Conservation (phyloP, 2,888 invertebrate species). For the Fragum fragum region DNA sequence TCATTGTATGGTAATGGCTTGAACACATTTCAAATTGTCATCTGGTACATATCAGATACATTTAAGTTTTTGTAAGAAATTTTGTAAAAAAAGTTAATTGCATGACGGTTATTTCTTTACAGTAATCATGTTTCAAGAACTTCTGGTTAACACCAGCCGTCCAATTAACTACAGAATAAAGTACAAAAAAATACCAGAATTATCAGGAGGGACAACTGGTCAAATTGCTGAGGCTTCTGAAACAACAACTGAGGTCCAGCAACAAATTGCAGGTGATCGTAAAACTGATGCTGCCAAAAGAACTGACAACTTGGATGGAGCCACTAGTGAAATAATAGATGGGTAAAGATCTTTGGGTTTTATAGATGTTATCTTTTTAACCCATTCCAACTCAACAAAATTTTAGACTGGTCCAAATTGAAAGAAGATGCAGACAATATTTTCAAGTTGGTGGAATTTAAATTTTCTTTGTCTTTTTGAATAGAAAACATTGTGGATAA, state of each 20-base stretch:
- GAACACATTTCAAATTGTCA: too few relatives aligned
- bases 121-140: slow-evolving; percentile 8
- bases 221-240: neutral
- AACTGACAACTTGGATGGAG: neutral
- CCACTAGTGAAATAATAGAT: neutral
- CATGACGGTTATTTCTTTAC: neutral
- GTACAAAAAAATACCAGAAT: neutral
- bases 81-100: neutral
- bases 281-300: neutral
- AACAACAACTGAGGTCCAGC: neutral
- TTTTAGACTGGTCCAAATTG: too few relatives aligned
- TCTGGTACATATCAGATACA: too few relatives aligned
- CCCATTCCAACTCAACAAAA: too few relatives aligned
- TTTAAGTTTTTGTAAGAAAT: neutral
- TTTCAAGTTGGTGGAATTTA: too few relatives aligned
- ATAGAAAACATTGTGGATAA: too few relatives aligned
- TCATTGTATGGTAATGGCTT: too few relatives aligned
- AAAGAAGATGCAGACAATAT: too few relatives aligned
- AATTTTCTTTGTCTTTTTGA: too few relatives aligned
- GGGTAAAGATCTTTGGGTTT: neutral
- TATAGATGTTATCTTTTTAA: too few relatives aligned
- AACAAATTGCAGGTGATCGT: neutral
- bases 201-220: neutral
- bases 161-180: neutral
- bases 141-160: neutral